Base-by-base conservation (phyloP, 2,797 vertebrate genomes). In the Aeoliscus strigatus region DNA sequence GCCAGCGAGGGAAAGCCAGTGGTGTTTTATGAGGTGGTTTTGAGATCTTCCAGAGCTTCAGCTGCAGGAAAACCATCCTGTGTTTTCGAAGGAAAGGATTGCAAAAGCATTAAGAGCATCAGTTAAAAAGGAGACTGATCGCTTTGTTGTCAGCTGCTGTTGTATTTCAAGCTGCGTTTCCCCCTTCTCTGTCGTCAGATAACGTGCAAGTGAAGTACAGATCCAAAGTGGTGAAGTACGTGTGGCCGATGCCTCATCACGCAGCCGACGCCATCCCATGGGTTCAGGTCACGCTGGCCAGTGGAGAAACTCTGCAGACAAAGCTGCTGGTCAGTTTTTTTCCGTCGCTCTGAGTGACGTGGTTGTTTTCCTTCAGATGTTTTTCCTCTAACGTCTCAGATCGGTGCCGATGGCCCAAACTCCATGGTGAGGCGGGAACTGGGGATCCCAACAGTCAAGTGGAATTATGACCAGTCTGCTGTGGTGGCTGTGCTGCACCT, bases 401-500 rank as follows among this genome's bases (percentile, higher is more conserved):
- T 99, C 11, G 96, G 94, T 41, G 96, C 96, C 0, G 96, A 99
- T 50, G 95, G 96, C 24, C 88, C 91, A 9, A 96, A 95, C 74
- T 99, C 96, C 1, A 80, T 88, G 73, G 93, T 96, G 18, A 87
- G 96, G 34, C 86, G 55, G 37, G 77, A 88, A 47, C 79, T 93
- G 1, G 90, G 92, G 30, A 97, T 99, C 67, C 90, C 81, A 14
- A 91, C 83, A 2, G 77, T 99, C 8, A 90, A 92, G 73, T 94
- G 94, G 91, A 87, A 77, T 44, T 98, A 98, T 3, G 90, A 98
- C 70, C 96, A 99, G 53, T 93, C 93, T 7, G 95, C 94, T 51
- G 91, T 99, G 26, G 96, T 98, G 31, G 94, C 95, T 50, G 95
- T 96, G 66, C 87, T 99, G 55, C 90, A 91, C 64, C 85, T 99